phyloP scores from a whole-genome alignment of 2,113 vertebrate genomes.

The Desmodus rotundus region DNA sequence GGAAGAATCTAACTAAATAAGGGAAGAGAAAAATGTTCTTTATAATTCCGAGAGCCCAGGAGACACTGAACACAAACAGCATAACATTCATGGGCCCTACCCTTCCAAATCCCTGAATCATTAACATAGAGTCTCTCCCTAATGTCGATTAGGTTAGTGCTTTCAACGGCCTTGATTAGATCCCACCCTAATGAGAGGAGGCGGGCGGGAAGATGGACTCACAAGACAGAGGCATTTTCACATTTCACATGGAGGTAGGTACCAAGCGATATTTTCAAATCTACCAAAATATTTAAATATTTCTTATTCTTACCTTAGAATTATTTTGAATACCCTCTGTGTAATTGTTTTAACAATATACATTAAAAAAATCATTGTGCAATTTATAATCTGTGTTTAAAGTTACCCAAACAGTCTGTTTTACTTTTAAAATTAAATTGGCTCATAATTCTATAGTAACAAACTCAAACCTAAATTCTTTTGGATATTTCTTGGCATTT shows the following conservation, averaged over 20 bases:
- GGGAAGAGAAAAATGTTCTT: neutral
- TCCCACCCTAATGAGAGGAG: neutral
- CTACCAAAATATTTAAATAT: slow-evolving; percentile 9
- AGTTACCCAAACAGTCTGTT: neutral
- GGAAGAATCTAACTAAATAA: neutral
- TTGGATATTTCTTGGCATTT: slow-evolving; percentile 3
- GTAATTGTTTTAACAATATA: slow-evolving; percentile 7
- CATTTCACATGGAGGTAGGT: neutral
- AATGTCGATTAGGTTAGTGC: neutral
- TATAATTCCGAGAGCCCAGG: neutral
- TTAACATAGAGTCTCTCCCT: neutral
- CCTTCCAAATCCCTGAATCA: neutral
- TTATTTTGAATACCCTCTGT: neutral
- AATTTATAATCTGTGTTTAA: slow-evolving; percentile 7
- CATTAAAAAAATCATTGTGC: neutral
- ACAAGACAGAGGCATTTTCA: neutral
- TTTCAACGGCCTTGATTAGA: neutral
- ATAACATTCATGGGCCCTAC: neutral
- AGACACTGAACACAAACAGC: neutral
- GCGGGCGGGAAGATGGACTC: neutral
- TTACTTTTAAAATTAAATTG: neutral
- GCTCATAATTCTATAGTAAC: neutral
- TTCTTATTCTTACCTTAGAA: neutral
- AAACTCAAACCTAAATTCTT: neutral
- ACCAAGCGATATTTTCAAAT: neutral